These are phyloP conservation scores for Martes martes DNA, from an alignment of 2,113 vertebrate genomes.

Conservation along the genomic window DNA sequence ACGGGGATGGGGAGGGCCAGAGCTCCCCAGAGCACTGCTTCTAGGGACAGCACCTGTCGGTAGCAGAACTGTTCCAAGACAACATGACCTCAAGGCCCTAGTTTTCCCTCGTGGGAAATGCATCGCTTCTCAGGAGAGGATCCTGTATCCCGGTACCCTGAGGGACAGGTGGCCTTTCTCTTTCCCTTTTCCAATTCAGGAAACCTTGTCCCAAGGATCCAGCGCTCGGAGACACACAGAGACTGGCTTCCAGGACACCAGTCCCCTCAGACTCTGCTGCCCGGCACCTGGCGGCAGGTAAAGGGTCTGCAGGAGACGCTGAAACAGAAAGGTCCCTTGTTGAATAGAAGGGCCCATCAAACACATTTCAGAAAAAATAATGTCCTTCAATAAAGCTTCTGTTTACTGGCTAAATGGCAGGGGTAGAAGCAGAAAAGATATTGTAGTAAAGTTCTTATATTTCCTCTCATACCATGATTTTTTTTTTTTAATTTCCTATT, in stretches of 20 bases:
- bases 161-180: not conserved
- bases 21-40: not conserved
- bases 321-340: too few species aligned
- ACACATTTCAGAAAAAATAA: not conserved
- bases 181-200: not conserved
- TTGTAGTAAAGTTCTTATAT: not conserved
- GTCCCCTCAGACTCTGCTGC: not conserved
- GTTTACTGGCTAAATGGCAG: not conserved
- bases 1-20: accelerated
- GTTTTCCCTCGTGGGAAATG: not conserved
- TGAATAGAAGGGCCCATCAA: not conserved
- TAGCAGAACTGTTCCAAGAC: not conserved
- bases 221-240: not conserved
- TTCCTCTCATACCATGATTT: not conserved
- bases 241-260: not conserved
- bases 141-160: too few species aligned
- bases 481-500: too few species aligned
- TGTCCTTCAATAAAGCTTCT: not conserved
- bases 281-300: not conserved
- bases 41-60: accelerated
- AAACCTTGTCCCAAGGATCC: not conserved
- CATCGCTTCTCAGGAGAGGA: not conserved
- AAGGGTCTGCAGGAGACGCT: too few species aligned
- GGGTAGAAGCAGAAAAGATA: not conserved
- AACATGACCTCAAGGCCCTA: not conserved